A percentile compares a stretch with the other conserved stretches of the same genome.
Evolutionary conservation across 1,140 invertebrate species (phyloP).

Genomic region (Sipha flava): DNA sequence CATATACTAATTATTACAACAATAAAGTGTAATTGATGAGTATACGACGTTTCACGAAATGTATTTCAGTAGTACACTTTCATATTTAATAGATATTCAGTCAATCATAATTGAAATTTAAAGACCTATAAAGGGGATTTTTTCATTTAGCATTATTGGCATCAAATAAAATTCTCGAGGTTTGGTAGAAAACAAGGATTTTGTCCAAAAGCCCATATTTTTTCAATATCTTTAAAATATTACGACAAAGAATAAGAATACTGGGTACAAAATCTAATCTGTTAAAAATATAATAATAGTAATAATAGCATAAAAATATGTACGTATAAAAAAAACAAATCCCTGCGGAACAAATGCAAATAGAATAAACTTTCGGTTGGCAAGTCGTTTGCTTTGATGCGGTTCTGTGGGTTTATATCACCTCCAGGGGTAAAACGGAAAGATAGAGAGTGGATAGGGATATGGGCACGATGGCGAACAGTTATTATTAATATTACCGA

Average conservation of each 20-base stretch:
- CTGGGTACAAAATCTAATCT: background rate
- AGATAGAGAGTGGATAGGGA: background rate
- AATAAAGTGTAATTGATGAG: too few relatives aligned
- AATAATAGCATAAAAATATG: background rate
- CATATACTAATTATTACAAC: too few relatives aligned
- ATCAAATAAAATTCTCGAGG: background rate
- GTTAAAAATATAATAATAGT: background rate
- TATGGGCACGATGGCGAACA: background rate
- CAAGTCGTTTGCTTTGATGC: slow-evolving; percentile 13
- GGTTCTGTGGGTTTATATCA: background rate
- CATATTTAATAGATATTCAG: too few relatives aligned
- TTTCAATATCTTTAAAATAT: too few relatives aligned
- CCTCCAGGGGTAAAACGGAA: background rate
- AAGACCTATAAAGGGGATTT: too few relatives aligned
- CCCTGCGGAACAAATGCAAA: background rate
- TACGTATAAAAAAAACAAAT: background rate
- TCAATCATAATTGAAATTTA: too few relatives aligned
- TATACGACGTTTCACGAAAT: too few relatives aligned
- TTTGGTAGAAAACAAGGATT: too few relatives aligned
- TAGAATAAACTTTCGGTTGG: background rate
- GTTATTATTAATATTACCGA: slow-evolving; percentile 2
- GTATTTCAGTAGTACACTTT: too few relatives aligned
- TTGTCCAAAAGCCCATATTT: too few relatives aligned
- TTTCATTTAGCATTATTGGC: too few relatives aligned
- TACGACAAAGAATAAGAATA: background rate